Evolutionary conservation across 2,888 invertebrate genomes (phyloP).

Genomic region (Pyralis farinalis): DNA sequence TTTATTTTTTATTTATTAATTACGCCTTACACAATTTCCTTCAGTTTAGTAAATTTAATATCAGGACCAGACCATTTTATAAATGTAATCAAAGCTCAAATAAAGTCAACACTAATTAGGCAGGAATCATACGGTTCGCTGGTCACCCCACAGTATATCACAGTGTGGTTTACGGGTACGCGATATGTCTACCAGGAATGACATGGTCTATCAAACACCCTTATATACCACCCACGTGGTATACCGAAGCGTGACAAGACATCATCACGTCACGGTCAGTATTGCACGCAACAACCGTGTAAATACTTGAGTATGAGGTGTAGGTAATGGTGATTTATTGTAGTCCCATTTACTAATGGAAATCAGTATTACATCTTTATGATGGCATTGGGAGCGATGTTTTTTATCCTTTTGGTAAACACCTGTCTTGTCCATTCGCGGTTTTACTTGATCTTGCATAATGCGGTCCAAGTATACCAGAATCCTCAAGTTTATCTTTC

Average conservation of each 20-base stretch:
- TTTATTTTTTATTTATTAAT: too few species aligned
- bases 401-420: too few species aligned
- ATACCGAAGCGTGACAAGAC: slow-evolving; percentile 25
- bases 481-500: too few species aligned
- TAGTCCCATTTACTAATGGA: not conserved
- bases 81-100: slow-evolving; percentile 4
- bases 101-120: not conserved
- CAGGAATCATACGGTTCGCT: slow-evolving; percentile 3
- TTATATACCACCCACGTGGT: slow-evolving; percentile 21
- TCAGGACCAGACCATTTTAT: too few species aligned
- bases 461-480: too few species aligned
- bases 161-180: slow-evolving; percentile 2
- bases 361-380: too few species aligned
- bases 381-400: too few species aligned
- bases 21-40: too few species aligned
- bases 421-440: too few species aligned
- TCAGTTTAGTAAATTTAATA: too few species aligned
- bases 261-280: slow-evolving; percentile 7
- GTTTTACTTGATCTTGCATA: too few species aligned
- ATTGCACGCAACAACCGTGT: slow-evolving; percentile 8
- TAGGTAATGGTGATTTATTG: not conserved
- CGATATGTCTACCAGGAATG: slow-evolving; percentile 5
- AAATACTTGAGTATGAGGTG: slow-evolving; percentile 9
- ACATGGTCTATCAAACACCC: slow-evolving; percentile 17
- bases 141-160: slow-evolving; percentile 12